Percentiles rank a stretch among this genome's conserved stretches.
These are phyloP conservation scores for Motacilla alba DNA, from an alignment of 2,113 vertebrate genomes.

Conservation along the genomic window DNA sequence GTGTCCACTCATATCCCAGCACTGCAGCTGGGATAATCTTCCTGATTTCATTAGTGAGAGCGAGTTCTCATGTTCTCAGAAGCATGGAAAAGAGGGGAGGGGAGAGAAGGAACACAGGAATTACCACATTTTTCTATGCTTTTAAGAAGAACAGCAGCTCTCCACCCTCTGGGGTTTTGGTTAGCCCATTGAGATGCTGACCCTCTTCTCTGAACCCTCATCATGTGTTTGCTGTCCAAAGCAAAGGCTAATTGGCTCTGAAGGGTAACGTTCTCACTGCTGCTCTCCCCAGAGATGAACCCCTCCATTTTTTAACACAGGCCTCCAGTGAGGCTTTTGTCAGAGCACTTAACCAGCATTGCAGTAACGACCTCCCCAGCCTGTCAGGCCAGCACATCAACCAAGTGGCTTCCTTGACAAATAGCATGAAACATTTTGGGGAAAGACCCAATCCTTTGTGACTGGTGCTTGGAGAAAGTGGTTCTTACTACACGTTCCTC, in stretches of 20 bases:
- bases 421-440: neutral
- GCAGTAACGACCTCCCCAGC: neutral
- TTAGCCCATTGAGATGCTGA: neutral
- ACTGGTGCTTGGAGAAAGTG: neutral
- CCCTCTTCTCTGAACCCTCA: neutral
- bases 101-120: neutral
- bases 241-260: neutral
- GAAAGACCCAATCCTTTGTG: neutral
- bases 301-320: neutral
- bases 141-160: neutral
- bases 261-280: accelerated
- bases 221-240: accelerated
- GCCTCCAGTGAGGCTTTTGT: neutral
- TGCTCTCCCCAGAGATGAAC: neutral
- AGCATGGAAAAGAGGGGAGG: neutral
- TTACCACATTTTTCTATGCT: accelerated
- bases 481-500: neutral
- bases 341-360: neutral
- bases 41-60: neutral
- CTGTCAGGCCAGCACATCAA: neutral
- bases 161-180: neutral
- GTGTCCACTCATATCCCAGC: neutral
- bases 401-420: neutral
- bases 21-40: neutral
- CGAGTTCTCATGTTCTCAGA: neutral